Base-by-base conservation (phyloP, 2,113 vertebrate species). In the Promerops cafer region DNA sequence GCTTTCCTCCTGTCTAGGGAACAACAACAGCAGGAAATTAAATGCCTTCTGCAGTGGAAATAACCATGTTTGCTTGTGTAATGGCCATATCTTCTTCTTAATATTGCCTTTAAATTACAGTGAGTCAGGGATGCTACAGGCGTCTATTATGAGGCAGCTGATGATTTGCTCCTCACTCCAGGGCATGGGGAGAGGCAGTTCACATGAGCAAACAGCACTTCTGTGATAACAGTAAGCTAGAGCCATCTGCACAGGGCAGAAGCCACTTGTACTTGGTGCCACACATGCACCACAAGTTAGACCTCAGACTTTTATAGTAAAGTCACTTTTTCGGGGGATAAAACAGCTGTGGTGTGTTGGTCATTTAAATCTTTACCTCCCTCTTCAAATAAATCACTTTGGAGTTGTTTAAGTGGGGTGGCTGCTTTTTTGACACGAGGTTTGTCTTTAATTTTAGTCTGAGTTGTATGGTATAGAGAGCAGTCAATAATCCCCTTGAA, bases 51-150 rank as follows among this genome's bases (percentile, higher is more conserved):
- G 86, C 60, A 49, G 40, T 87, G 80, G 76, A 90, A 92, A 92
- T 93, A 86, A 87, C 76, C 28, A 1, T 70, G 59, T 93, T 90
- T 89, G 69, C 80, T 78, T 90, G 80, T 89, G 54, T 92, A 81
- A 89, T 95, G 70, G 57, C 53, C 3, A 1, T 83, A 57, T 59
- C 63, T 57, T 78, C 71, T 74, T 87, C 76, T 59, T 93, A 83
- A 83, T 86, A 66, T 11, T 90, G 54, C 76, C 76, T 83, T 94
- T 85, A 84, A 92, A 93, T 97, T 83, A 94, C 33, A 87, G 52
- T 8, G 31, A 87, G 76, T 87, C 86, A 49, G 26, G 64, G 71
- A 40, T 24, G 39, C 60, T 86, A 1, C 61, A 64, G 42, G 72
- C 80, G 52, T 81, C 76, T 80, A 27, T 92, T 81, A 90, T 1